Percentiles rank a stretch among this genome's conserved stretches.
These are phyloP conservation scores for Thamnophis sirtalis DNA, from an alignment of 2,113 vertebrate species.

Conservation along the genomic window DNA sequence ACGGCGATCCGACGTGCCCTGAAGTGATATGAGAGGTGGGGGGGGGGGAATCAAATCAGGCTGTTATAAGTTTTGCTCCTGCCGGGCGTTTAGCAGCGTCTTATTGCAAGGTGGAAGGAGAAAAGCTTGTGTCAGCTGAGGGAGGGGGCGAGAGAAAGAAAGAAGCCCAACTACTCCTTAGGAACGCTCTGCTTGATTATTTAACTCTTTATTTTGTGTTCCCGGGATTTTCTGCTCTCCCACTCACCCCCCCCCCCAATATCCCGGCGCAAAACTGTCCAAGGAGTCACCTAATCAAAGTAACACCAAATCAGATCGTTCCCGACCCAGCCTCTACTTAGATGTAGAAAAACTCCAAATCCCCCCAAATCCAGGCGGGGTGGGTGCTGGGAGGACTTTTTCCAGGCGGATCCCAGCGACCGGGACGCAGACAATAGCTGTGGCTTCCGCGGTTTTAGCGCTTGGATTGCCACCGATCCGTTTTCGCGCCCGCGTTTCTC, in stretches of 20 bases:
- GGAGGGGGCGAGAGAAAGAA: neutral
- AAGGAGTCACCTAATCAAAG: neutral
- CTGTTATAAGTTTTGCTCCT: neutral
- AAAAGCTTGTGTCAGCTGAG: neutral
- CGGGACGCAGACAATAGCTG: neutral
- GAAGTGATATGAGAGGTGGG: neutral
- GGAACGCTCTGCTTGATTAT: neutral
- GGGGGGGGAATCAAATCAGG: neutral
- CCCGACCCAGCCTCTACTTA: neutral
- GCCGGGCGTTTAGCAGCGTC: neutral
- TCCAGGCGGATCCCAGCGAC: neutral
- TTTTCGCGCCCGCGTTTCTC: neutral
- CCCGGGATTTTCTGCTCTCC: neutral
- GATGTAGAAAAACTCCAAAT: neutral
- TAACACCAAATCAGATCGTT: neutral
- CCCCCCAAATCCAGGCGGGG: neutral
- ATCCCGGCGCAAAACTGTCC: neutral
- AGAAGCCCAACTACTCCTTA: neutral
- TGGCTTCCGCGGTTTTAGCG: neutral
- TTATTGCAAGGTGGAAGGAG: neutral
- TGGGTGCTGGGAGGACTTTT: neutral
- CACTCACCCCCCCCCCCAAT: too few relatives aligned
- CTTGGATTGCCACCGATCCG: neutral
- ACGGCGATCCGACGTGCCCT: neutral
- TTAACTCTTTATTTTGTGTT: neutral